Percentiles rank a stretch among this genome's conserved stretches.
Conservation (phyloP, 2,888 invertebrate species). For the Cephus spinipes region DNA sequence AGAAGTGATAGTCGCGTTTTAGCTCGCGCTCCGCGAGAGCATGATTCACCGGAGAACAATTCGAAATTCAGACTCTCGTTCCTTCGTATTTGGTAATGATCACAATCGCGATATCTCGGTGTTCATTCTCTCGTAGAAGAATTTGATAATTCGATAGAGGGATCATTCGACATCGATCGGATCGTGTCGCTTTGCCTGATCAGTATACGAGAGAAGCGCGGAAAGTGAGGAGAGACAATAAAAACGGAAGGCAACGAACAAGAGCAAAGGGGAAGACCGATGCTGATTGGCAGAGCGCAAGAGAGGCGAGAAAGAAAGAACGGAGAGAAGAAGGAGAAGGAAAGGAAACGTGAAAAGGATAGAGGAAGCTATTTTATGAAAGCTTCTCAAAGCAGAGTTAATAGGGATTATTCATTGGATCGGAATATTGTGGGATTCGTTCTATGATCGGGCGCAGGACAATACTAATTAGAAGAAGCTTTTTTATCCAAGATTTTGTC, state of each 20-base stretch:
- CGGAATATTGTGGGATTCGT: neutral
- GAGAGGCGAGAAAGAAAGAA: neutral
- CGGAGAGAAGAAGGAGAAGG: neutral
- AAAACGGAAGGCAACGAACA: neutral
- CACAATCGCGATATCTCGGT: neutral
- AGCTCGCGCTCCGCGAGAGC: conserved; percentile 49
- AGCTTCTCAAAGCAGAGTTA: neutral
- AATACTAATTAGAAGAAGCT: neutral
- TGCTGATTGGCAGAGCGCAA: neutral
- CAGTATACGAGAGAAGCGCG: neutral
- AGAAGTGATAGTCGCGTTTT: conserved; percentile 47
- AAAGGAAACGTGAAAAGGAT: neutral
- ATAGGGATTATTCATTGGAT: neutral
- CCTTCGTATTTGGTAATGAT: neutral
- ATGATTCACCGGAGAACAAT: conserved; percentile 28
- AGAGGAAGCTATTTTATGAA: neutral
- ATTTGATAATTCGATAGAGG: neutral
- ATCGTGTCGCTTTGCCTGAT: neutral
- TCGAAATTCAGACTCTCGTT: neutral
- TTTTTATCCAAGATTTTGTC: neutral
- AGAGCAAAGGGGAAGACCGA: neutral
- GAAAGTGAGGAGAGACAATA: neutral
- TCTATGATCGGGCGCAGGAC: neutral
- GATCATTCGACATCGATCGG: neutral
- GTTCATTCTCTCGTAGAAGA: neutral